Base-by-base conservation (phyloP, 2,888 invertebrate genomes). In the Platypus cylindrus region DNA sequence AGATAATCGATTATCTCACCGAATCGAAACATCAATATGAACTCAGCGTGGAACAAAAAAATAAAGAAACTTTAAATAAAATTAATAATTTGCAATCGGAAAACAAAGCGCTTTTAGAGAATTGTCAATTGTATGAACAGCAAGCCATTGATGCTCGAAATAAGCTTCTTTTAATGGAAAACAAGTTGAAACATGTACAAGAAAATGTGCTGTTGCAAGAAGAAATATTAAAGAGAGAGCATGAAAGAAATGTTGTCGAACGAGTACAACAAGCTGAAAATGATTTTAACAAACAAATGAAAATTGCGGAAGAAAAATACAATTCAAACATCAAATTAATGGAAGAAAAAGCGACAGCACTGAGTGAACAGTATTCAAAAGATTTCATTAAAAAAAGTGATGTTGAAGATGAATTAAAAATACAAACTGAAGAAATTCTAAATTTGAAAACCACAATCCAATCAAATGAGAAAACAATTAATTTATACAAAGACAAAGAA, bases 331-430 rank as follows among this genome's bases (percentile, higher is more conserved):
- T 45, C 51, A 51, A 36, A 34, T 48, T 43, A 13, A 39, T 39
- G 2, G 38, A 45, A 29, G 40, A 45, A 9, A 40, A 36, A 15
- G 15, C 33, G 13, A 26, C 17, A 24, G 27, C 12, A 16, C 29
- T 37, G 3, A 61, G 68, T 49, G 65, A 64, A 28, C 59, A 65
- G 16, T 65, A 68, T 39, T 69, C 71, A 36, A 63, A 63, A 13
- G 68, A 70, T 20, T 66, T 69, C 48, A 54, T 72, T 9, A 68
- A 72, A n/a, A 70, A 71, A 49, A 54, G 64, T 9, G 68, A 71
- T 31, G 65, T 70, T 26, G 68, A 72, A 25, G 64, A 65, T 38
- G 67, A 70, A 40, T 49, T 70, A 9, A 59, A 65, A 35, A 57
- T 54, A 11, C 52, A 70, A 39, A 62, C 66, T 20, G 53, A 56